phyloP scores from a whole-genome alignment of 2,113 vertebrate genomes.

The Fukomys damarensis region DNA sequence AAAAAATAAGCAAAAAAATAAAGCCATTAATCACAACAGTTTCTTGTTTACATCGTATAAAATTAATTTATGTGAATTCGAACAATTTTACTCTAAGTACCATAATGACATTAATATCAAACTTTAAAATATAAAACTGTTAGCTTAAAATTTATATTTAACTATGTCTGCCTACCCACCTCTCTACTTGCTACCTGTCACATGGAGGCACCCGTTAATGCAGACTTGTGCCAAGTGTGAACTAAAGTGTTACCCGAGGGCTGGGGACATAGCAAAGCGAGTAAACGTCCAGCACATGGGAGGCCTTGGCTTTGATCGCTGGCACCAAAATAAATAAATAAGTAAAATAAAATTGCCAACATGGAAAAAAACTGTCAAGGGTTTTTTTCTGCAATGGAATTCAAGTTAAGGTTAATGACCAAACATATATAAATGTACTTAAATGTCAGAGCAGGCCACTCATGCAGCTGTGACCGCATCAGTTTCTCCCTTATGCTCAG shows the following conservation, averaged over 20 bases:
- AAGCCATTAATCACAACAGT: constrained; percentile 65
- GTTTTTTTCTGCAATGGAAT: background rate
- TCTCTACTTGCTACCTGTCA: background rate
- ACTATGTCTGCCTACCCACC: background rate
- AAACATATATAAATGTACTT: background rate
- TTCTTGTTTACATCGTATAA: constrained; percentile 70
- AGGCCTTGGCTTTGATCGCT: background rate
- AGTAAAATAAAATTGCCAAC: background rate
- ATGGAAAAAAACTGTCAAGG: background rate
- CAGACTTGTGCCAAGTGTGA: background rate
- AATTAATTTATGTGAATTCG: constrained; percentile 44
- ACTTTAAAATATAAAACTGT: constrained; percentile 52
- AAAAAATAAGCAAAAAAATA: constrained; percentile 42
- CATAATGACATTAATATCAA: constrained; percentile 30
- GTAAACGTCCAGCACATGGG: background rate
- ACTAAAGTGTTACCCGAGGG: background rate
- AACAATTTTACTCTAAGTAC: constrained; percentile 50
- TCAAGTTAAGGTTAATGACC: background rate
- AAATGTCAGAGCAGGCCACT: background rate
- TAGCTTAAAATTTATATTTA: background rate
- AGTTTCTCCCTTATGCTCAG: background rate
- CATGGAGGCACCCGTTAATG: background rate
- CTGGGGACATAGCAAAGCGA: background rate
- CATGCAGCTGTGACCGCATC: background rate
- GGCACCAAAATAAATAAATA: background rate